A percentile compares a stretch with the other conserved stretches of the same genome.
Conservation (phyloP, 2,113 vertebrate species). For the Serilophus lunatus region DNA sequence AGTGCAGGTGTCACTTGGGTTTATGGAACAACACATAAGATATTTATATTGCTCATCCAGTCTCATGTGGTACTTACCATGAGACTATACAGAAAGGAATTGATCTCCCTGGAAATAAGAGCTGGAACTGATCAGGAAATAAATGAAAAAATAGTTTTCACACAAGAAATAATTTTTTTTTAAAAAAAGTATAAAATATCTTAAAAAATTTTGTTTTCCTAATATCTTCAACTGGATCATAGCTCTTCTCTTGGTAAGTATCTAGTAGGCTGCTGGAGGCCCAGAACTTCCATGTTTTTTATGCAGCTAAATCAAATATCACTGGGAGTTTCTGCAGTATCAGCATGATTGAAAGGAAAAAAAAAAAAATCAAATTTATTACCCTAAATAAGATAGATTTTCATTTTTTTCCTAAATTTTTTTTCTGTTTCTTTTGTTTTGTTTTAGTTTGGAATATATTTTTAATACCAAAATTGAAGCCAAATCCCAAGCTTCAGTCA, state of each 20-base stretch:
- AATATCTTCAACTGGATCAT: neutral
- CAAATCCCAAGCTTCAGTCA: neutral
- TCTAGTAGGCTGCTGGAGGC: neutral
- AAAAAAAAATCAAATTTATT: accelerated
- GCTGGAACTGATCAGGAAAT: neutral
- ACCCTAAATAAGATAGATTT: neutral
- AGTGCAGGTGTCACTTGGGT: neutral
- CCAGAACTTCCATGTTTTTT: neutral
- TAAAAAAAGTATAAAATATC: neutral
- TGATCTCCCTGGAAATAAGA: neutral
- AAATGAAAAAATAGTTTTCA: neutral
- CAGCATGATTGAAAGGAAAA: neutral
- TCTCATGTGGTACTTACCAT: neutral
- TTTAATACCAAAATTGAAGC: neutral
- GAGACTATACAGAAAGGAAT: neutral
- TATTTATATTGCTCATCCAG: neutral
- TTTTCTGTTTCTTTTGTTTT: neutral
- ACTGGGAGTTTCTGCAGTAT: neutral
- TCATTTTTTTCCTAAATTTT: neutral
- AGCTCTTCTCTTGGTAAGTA: neutral
- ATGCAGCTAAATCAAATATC: neutral
- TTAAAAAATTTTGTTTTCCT: neutral
- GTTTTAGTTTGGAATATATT: neutral
- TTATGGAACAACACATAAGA: neutral
- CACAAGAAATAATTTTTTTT: neutral